Percentiles rank a stretch among this genome's conserved stretches.
Conservation (phyloP, 2,797 vertebrate species). For the Smutsia temminckii region DNA sequence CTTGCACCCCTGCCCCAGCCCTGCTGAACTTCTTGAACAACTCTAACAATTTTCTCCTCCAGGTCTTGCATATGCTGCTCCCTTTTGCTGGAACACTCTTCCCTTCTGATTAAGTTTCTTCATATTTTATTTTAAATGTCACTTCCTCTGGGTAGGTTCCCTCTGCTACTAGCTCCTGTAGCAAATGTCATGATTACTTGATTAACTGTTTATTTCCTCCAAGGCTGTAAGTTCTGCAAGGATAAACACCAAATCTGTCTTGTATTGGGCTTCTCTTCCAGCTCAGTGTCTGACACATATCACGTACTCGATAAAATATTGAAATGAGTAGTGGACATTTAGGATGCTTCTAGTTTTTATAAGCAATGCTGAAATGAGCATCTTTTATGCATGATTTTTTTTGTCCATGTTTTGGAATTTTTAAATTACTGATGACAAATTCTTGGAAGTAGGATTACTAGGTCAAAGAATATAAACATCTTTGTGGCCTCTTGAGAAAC, state of each 20-base stretch:
- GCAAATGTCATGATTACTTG: not conserved
- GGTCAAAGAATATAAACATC: slow-evolving; percentile 33
- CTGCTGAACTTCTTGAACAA: not conserved
- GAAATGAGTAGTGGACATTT: not conserved
- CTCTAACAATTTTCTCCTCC: not conserved
- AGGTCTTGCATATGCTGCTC: not conserved
- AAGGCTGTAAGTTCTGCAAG: not conserved
- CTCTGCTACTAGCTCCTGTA: not conserved
- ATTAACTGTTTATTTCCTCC: not conserved
- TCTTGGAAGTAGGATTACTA: slow-evolving; percentile 47
- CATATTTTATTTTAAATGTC: not conserved
- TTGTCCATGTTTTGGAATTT: slow-evolving; percentile 4
- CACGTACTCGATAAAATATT: not conserved
- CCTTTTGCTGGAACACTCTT: not conserved
- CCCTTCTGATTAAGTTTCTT: not conserved
- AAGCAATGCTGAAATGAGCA: not conserved
- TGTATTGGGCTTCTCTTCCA: not conserved
- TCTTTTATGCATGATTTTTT: not conserved
- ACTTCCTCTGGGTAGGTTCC: not conserved
- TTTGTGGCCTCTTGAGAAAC: not conserved
- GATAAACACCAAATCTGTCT: not conserved
- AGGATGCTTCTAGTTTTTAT: not conserved
- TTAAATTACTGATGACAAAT: not conserved
- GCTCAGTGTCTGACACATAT: not conserved
- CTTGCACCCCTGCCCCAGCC: not conserved